Base-by-base conservation (phyloP, 2,888 invertebrate genomes). In the Smittia aterrima region DNA sequence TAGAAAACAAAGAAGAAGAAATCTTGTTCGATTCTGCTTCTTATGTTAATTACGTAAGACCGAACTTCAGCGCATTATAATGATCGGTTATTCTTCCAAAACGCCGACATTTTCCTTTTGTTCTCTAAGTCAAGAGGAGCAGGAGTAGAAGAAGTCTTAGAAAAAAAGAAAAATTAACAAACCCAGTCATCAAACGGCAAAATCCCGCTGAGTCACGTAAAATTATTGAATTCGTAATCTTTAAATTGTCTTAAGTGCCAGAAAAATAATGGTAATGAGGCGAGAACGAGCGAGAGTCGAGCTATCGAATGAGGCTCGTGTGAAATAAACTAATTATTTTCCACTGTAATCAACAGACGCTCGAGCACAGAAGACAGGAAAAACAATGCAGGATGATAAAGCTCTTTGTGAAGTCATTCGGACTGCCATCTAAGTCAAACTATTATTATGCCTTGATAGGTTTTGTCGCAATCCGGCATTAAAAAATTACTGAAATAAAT, bases 301-400 rank as follows among this genome's bases (percentile, higher is more conserved):
- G 20, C 27, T 6, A 38, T 13, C 16, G 68, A 47, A 53, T 9
- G 40, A 71, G 70, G 70, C 70, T 71, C 70, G 70, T 71, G 70
- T 71, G 70, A 71, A 71, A 71, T 54, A 53, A 71, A 71, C 70
- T 71, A 71, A 71, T 71, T 71, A 71, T 71, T 71, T 71, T 70
- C 53, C 70, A 32, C 24, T 71, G 32, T 38, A 47, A 68, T 68
- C 68, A 68, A 41, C 68, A 25, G 32, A 41, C 47, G 58, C 58
- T 58, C 58, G 18, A 47, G 2, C 47, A n/a, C n/a, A 47, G 13
- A 11, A 18, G 58, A 47, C 18, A 20, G 18, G n/a, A 58, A 22
- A 58, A 58, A 58, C 58, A 58, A 58, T 58, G 58, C 47, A 38
- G 38, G 22, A 58, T 58, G 58, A 58, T 58, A 58, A 58, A 58